A percentile compares a stretch with the other conserved stretches of the same genome.
These are phyloP conservation scores for Anhinga rufa DNA, from an alignment of 2,113 vertebrate genomes.

Conservation along the genomic window DNA sequence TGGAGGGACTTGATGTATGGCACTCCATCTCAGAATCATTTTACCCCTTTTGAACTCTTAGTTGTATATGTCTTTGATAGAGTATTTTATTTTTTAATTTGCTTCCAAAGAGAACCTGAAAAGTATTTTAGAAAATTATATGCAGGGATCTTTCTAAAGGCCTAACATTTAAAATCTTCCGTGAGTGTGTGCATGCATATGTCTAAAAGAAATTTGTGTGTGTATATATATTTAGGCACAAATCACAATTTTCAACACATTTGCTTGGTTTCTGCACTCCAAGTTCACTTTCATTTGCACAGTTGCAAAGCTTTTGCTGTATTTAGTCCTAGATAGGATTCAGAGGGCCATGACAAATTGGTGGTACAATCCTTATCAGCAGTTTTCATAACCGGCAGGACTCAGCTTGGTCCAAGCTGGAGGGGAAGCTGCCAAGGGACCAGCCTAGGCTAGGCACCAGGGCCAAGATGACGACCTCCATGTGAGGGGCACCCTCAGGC, in stretches of 20 bases:
- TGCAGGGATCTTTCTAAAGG: background rate
- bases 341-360: background rate
- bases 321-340: conserved; percentile 9
- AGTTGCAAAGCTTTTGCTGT: background rate
- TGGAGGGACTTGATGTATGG: background rate
- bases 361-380: background rate
- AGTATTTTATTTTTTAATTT: background rate
- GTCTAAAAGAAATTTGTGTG: background rate
- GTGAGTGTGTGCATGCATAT: background rate
- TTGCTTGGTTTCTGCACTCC: background rate
- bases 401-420: background rate
- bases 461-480: background rate
- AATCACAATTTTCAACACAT: background rate
- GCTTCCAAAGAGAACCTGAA: background rate
- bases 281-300: background rate
- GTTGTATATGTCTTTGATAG: background rate
- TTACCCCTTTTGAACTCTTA: background rate
- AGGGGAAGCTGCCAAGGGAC: background rate
- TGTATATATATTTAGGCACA: background rate
- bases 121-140: background rate
- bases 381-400: background rate
- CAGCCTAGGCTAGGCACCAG: background rate
- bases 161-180: background rate
- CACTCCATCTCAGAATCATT: background rate
- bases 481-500: background rate